These are phyloP conservation scores for Cheiracanthium punctorium DNA, from an alignment of 2,888 invertebrate genomes.

Conservation along the genomic window DNA sequence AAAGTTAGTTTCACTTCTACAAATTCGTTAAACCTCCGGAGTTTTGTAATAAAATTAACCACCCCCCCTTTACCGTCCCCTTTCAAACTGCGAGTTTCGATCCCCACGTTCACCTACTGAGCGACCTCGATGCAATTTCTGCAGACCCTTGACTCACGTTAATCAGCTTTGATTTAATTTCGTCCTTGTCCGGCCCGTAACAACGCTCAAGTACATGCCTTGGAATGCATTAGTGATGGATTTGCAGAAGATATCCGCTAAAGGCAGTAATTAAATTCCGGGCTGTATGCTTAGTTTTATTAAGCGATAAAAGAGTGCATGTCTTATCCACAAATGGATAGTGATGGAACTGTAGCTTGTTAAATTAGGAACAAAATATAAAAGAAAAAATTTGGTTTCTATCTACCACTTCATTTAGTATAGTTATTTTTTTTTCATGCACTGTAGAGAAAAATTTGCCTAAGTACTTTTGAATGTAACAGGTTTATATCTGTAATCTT, in stretches of 20 bases:
- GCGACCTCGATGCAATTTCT: neutral
- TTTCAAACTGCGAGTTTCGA: neutral
- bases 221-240: neutral
- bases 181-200: neutral
- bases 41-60: neutral
- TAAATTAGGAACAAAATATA: too few relatives aligned
- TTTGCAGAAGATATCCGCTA: neutral
- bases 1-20: too few relatives aligned
- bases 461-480: too few relatives aligned
- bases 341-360: neutral
- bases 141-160: neutral
- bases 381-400: too few relatives aligned
- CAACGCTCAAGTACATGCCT: conserved; percentile 4
- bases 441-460: too few relatives aligned
- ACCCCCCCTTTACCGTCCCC: neutral
- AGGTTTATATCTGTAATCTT: too few relatives aligned
- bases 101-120: too few relatives aligned
- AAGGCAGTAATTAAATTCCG: conserved; percentile 5
- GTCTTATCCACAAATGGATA: neutral
- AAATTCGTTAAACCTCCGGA: too few relatives aligned
- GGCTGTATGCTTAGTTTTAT: neutral
- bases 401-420: too few relatives aligned
- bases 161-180: conserved; percentile 10
- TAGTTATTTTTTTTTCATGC: too few relatives aligned
- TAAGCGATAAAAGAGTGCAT: neutral